A percentile compares a stretch with the other conserved stretches of the same genome.
Evolutionary conservation across 2,888 invertebrate genomes (phyloP).

Genomic region (Patella caerulea): DNA sequence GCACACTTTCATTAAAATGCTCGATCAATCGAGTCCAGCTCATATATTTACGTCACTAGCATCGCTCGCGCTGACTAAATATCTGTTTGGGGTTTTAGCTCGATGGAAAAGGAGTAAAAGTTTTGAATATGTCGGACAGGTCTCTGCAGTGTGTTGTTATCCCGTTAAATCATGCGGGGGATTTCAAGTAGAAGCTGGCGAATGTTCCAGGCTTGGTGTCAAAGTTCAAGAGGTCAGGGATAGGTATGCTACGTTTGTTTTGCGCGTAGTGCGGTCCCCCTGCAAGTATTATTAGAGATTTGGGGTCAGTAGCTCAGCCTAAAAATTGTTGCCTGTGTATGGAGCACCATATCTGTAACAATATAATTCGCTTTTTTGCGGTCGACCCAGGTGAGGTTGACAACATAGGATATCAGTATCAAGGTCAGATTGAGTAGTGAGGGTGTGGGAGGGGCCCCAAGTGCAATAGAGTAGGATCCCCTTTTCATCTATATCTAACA

Average conservation of each 20-base stretch:
- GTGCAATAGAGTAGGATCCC: no score
- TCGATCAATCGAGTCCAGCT: neutral
- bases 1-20: no score
- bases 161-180: slow-evolving; percentile 61
- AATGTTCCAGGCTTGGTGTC: slow-evolving; percentile 51
- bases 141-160: slow-evolving; percentile 50
- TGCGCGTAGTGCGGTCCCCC: neutral
- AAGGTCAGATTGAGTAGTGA: neutral
- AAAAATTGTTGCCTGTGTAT: neutral
- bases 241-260: slow-evolving; percentile 42
- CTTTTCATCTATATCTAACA: no score
- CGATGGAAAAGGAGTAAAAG: slow-evolving; percentile 30
- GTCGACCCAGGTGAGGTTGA: no score
- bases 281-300: neutral
- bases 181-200: slow-evolving; percentile 41
- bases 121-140: slow-evolving; percentile 50
- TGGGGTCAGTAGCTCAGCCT: neutral
- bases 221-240: slow-evolving; percentile 46
- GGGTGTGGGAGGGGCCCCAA: no score
- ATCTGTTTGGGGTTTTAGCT: slow-evolving; percentile 21
- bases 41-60: slow-evolving; percentile 19
- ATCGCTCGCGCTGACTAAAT: slow-evolving; percentile 14
- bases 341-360: no score
- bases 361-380: no score
- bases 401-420: no score